Conservation (phyloP, 1,140 invertebrate species). For the Homalodisca vitripennis region DNA sequence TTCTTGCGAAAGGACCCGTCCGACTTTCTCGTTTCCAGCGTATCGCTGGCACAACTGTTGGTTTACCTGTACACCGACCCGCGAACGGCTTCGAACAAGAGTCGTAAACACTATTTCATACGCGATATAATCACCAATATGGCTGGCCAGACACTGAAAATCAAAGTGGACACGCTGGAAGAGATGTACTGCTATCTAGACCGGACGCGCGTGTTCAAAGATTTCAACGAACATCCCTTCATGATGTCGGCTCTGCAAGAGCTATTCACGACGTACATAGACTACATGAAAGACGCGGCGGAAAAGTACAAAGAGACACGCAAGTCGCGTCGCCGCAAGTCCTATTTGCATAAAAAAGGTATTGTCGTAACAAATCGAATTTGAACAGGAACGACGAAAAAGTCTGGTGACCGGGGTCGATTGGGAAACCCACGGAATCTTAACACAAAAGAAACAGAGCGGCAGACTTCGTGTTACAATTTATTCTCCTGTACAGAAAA, state of each 20-base stretch:
- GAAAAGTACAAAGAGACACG: neutral
- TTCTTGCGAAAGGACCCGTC: neutral
- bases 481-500: no score
- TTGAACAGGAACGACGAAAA: no score
- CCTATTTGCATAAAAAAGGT: no score
- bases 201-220: neutral
- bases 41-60: neutral
- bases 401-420: no score
- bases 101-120: neutral
- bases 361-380: no score
- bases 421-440: no score
- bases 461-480: no score
- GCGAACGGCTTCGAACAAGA: neutral
- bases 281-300: neutral
- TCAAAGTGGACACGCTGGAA: neutral
- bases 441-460: no score
- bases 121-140: neutral
- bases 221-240: neutral
- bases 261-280: neutral
- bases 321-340: no score
- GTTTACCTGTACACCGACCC: constrained; percentile 1
- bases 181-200: neutral
- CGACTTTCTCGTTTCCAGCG: neutral
- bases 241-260: neutral
- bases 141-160: neutral